Base-by-base conservation (phyloP, 2,888 invertebrate genomes). In the Xestia rhomboidea region DNA sequence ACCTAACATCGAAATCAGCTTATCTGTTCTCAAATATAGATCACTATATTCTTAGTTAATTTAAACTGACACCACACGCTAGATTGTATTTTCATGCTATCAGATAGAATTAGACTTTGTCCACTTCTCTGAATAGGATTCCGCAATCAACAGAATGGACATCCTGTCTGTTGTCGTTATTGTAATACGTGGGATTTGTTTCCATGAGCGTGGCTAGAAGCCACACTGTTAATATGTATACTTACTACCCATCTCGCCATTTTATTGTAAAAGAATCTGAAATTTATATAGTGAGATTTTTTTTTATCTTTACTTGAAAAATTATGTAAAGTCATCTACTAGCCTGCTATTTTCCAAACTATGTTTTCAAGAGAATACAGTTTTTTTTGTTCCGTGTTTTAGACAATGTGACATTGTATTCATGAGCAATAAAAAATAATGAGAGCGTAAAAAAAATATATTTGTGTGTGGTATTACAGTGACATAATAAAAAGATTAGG, bases 11-110 rank as follows among this genome's bases (percentile, higher is more conserved):
- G 11, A 57, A 80, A 69, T 76, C 15, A 34, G 49, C 46, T 76
- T 57, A 68, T 49, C 34, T 34, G 15, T 54, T n/a, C 49, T 1
- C 41, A 41, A 76, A 81, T 34, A 68, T 18, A 76, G 64, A 38
- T 44, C 64, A 27, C 7, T 21, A 4, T 10, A 13, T 64, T 44
- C 21, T 75, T 27, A 82, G 68, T 60, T 82, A 76, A 82, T 76
- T 76, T 76, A n/a, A 66, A 24, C 57, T 60, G 68, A 76, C 64
- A 69, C 30, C 21, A 15, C 24, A 24, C 8, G 8, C 24, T 54
- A 49, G 44, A 51, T 77, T 66, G 62, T 69, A 51, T 81, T 75
- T 51, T 67, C 67, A 30, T 13, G 21, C 41, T 24, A 46, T 54
- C 82, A 63, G 15, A 46, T 69, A 5, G 46, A 75, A 71, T 57